phyloP scores from a whole-genome alignment of 2,113 vertebrate species.

The Ammodytes dubius region DNA sequence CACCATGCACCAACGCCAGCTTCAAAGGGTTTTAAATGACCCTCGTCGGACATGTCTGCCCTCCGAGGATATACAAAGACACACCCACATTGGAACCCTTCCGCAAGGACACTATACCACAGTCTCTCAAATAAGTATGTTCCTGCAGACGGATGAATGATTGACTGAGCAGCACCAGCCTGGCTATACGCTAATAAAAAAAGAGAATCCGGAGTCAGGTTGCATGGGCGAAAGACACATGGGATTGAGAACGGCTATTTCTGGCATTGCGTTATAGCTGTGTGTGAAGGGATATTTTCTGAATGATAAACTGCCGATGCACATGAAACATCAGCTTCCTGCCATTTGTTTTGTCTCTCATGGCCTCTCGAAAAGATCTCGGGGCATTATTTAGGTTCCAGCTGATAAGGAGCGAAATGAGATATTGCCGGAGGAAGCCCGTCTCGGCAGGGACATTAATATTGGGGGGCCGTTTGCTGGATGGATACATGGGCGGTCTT shows the following conservation, averaged over 20 bases:
- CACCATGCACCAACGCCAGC: slow-evolving; percentile 1
- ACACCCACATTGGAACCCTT: background rate
- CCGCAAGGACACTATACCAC: background rate
- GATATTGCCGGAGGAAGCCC: slow-evolving; percentile 44
- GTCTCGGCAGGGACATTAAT: slow-evolving; percentile 59
- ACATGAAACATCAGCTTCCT: slow-evolving; percentile 12
- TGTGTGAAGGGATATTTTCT: slow-evolving; percentile 22
- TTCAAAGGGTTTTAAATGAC: slow-evolving; percentile 11
- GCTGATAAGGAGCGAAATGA: slow-evolving; percentile 59
- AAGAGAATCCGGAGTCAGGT: slow-evolving; percentile 28
- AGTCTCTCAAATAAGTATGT: background rate
- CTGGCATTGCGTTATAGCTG: slow-evolving; percentile 20
- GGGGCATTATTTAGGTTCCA: slow-evolving; percentile 15
- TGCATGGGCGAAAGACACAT: slow-evolving; percentile 1
- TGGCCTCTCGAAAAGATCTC: slow-evolving; percentile 10
- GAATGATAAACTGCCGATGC: slow-evolving; percentile 48
- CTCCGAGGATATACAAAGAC: slow-evolving; percentile 30
- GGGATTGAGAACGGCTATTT: slow-evolving; percentile 10
- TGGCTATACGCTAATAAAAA: slow-evolving; percentile 17
- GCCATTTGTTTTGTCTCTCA: slow-evolving; percentile 54
- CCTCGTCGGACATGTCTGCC: slow-evolving; percentile 15
- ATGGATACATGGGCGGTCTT: slow-evolving; percentile 45
- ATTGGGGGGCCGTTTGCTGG: slow-evolving; percentile 26
- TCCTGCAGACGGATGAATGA: slow-evolving; percentile 8
- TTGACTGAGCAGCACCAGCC: slow-evolving; percentile 18